phyloP scores from a whole-genome alignment of 2,113 vertebrate genomes.

The Chaenogobius annularis region DNA sequence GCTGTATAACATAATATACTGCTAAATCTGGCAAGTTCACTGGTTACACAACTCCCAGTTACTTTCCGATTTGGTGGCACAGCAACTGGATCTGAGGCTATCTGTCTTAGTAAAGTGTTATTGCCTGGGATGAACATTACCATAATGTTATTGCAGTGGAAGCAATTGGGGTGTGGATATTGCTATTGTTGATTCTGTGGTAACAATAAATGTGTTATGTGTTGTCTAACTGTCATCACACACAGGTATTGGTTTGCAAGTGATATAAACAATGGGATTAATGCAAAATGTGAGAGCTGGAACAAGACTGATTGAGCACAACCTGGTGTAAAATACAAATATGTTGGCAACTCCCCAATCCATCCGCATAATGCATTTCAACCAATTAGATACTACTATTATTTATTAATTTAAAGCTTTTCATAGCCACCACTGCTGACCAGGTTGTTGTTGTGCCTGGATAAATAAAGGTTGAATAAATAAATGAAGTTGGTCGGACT shows the following conservation, averaged over 20 bases:
- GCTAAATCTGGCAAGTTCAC: background rate
- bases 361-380: background rate
- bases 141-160: slow-evolving; percentile 2
- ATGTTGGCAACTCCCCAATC: slow-evolving; percentile 8
- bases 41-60: background rate
- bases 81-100: background rate
- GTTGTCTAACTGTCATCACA: background rate
- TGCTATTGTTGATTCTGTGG: background rate
- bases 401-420: background rate
- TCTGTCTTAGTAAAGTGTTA: background rate
- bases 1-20: background rate
- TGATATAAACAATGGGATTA: background rate
- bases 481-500: background rate
- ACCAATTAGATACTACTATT: background rate
- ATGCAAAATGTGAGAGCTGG: background rate
- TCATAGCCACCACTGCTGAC: no score
- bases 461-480: no score
- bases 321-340: background rate
- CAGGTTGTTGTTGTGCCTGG: no score
- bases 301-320: background rate
- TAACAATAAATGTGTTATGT: background rate
- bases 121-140: background rate
- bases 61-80: background rate
- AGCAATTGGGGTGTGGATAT: background rate
- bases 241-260: background rate